Base-by-base conservation (phyloP, 2,113 vertebrate species). In the Fregetta grallaria region DNA sequence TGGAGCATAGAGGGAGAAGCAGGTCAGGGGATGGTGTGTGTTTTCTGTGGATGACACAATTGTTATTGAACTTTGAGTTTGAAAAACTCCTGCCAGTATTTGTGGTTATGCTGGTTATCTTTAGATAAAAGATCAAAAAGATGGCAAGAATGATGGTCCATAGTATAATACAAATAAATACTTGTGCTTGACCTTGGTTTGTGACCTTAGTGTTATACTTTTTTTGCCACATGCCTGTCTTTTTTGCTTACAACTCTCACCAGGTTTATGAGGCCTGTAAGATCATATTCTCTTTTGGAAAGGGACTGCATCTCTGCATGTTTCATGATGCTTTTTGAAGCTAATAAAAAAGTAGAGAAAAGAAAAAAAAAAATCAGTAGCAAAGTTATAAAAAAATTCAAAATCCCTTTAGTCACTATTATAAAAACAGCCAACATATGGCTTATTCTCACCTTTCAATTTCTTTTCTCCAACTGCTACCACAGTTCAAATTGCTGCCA, bases 391-490 rank as follows among this genome's bases (percentile, higher is more conserved):
- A 52, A 53, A 58, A 53, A 62, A 71, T 23, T 15, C 7, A 58
- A 36, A 90, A 30, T 7, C 32, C 65, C 34, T 34, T 76, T 55
- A 94, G 36, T 45, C 62, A 18, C 22, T 68, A 45, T 52, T 76
- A 90, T 52, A 85, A 92, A 92, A 83, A 22, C 12, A 88, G 12
- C 17, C 22, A 73, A 66, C 27, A 15, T 53, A 74, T 34, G 52
- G 62, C 88, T 70, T 70, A 86, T 90, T 93, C 97, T 95, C 75
- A 99, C 99, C 98, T 99, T 82, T 98, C 42, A 27, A 98, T 98
- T 96, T 99, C 99, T 95, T 98, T 99, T 36, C 97, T 50, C 98
- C 98, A 85, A 99, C 99, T 56, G 99, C 98, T 58, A 98, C 98
- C 70, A 99, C 99, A 1, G 99, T 99, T 95, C 98, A 97, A 92